Evolutionary conservation across 2,888 invertebrate species (phyloP).

Genomic region (Lysandra coridon): DNA sequence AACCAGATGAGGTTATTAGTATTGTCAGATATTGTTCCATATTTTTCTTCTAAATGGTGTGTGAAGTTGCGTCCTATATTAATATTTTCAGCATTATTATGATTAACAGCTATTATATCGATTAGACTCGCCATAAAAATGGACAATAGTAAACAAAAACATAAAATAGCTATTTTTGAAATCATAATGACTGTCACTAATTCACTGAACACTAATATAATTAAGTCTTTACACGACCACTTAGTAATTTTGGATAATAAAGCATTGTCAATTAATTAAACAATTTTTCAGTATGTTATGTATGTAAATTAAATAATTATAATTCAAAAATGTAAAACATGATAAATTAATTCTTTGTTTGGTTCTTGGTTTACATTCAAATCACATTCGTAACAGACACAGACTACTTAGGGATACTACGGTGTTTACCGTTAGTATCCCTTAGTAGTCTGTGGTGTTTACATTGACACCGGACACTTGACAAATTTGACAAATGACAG

Average conservation of each 20-base stretch:
- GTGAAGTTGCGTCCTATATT: constrained; percentile 60
- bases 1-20: constrained; percentile 86
- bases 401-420: no score
- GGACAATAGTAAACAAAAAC: constrained; percentile 83
- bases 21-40: constrained; percentile 76
- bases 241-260: constrained; percentile 31
- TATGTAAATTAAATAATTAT: background rate
- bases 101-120: constrained; percentile 83
- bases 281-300: background rate
- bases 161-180: constrained; percentile 82
- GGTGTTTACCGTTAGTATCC: no score
- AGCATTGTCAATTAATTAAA: constrained; percentile 23
- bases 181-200: constrained; percentile 76
- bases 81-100: constrained; percentile 61
- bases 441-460: background rate
- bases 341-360: constrained; percentile 16
- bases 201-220: constrained; percentile 12
- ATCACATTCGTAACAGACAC: no score
- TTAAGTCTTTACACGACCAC: constrained; percentile 28
- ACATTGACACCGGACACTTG: background rate
- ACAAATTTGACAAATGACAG: background rate
- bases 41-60: constrained; percentile 60
- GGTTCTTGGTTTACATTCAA: no score
- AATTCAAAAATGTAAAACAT: constrained; percentile 8
- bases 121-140: constrained; percentile 85